phyloP scores from a whole-genome alignment of 1,140 invertebrate genomes.

The Lepidurus apus region DNA sequence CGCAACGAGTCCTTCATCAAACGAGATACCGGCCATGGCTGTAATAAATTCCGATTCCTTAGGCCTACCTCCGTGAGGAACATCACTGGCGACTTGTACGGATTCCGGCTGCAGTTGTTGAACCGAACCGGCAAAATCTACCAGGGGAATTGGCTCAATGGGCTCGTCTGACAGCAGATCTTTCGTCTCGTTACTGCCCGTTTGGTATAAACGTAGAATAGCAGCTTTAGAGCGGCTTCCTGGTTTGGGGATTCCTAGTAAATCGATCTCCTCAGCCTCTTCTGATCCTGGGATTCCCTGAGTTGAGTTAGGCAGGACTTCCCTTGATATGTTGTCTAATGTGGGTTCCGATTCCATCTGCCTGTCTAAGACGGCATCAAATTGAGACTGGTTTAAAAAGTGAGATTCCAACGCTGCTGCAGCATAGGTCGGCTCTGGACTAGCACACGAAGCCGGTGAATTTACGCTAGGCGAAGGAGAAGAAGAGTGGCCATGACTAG shows the following conservation, averaged over 20 bases:
- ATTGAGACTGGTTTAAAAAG: conserved; percentile 32
- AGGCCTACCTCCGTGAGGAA: not conserved
- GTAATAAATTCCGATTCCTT: not conserved
- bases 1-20: not conserved
- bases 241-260: conserved; percentile 37
- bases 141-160: conserved; percentile 26
- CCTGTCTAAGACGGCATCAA: conserved; percentile 42
- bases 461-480: conserved; percentile 33
- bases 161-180: conserved; percentile 38
- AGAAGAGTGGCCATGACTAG: conserved; percentile 35
- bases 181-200: conserved; percentile 34
- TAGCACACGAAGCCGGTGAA: conserved; percentile 34
- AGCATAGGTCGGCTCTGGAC: conserved; percentile 23
- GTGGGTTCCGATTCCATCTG: conserved; percentile 37
- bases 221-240: conserved; percentile 39
- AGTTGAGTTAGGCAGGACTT: not conserved
- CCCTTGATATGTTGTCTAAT: conserved; percentile 35
- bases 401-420: conserved; percentile 23
- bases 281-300: conserved; percentile 26
- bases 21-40: not conserved
- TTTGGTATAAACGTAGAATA: conserved; percentile 41
- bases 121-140: conserved; percentile 18
- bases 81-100: not conserved
- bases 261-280: conserved; percentile 38
- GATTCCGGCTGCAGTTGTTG: not conserved